Base-by-base conservation (phyloP, 92 coral and sea anemone species). In the Porites lobata region DNA sequence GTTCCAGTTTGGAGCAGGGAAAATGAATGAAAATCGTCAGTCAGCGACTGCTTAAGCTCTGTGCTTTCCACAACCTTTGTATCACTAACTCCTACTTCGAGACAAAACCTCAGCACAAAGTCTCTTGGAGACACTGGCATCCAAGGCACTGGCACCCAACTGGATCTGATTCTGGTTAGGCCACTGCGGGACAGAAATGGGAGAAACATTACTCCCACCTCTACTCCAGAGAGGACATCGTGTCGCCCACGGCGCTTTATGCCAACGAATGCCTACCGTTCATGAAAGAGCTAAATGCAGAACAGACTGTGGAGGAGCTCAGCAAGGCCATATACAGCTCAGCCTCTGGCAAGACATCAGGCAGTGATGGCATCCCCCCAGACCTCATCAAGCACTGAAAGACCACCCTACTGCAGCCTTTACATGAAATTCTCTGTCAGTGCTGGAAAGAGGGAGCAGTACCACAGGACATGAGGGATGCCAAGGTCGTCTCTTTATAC, bases 261-360 rank as follows among this genome's bases (percentile, higher is more conserved):
- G 43, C 78, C 77, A 47, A 75, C 13, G 52, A 59, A 7, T 65
- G 75, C 71, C 38, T 83, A 2, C 73, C 83, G 0, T 63, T 63
- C 76, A 26, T 83, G 84, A 77, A 65, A 15, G 78, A 89, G 17
- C 77, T 83, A 2, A 85, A 83, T 17, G 69, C 21, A 1, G 69
- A 43, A 21, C 88, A 80, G 1, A 83, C 88, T 7, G 26, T 88
- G 17, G 92, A 88, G 21, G 92, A 88, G 65, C 82, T 88, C 67
- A 83, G 75, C 69, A 72, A 83, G 50, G 89, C 89, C 38, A 20
- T 88, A 5, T 56, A 82, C 65, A 47, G 64, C 29, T 38, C 82
- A 15, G 57, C 91, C 8, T 4, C 65, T n/a, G 47, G 47, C 47
- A 38, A 38, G 47, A 38, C 6, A 38, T 4, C 47, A 38, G 47